Evolutionary conservation across 2,888 invertebrate genomes (phyloP).

Genomic region (Eristalis intricaria): DNA sequence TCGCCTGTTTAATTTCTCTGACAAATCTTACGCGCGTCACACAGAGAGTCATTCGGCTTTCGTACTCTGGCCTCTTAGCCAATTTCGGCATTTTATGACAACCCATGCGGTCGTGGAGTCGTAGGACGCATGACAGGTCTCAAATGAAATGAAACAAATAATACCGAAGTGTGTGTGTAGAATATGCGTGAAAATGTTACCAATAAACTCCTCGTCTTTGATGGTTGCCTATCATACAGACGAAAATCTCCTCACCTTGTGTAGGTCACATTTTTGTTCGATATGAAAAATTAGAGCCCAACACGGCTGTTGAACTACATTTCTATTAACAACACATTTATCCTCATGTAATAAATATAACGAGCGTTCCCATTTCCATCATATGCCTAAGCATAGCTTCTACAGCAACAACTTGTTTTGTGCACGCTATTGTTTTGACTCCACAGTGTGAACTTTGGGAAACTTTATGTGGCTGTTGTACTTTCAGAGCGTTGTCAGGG

Average conservation of each 20-base stretch:
- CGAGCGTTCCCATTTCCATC: too few species aligned
- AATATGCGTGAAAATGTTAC: neutral
- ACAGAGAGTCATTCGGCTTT: conserved; percentile 1
- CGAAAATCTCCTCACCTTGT: neutral
- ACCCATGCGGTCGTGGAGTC: neutral
- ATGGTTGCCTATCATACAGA: neutral
- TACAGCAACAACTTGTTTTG: too few species aligned
- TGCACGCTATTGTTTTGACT: too few species aligned
- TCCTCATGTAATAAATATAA: too few species aligned
- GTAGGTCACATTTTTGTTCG: too few species aligned
- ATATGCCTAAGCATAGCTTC: too few species aligned
- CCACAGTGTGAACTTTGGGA: too few species aligned
- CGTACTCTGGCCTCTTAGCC: conserved; percentile 8
- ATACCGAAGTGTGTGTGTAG: neutral
- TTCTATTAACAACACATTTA: too few species aligned
- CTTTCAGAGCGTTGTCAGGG: too few species aligned
- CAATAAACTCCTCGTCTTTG: neutral
- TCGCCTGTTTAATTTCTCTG: conserved; percentile 38
- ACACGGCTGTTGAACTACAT: too few species aligned
- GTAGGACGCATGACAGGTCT: neutral
- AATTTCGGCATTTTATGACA: conserved; percentile 29
- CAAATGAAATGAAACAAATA: neutral
- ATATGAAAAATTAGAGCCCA: too few species aligned
- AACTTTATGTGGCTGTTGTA: too few species aligned
- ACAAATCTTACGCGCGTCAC: neutral